A percentile compares a stretch with the other conserved stretches of the same genome.
These are phyloP conservation scores for Harpagoxenus sublaevis DNA, from an alignment of 2,888 invertebrate genomes.

Conservation along the genomic window DNA sequence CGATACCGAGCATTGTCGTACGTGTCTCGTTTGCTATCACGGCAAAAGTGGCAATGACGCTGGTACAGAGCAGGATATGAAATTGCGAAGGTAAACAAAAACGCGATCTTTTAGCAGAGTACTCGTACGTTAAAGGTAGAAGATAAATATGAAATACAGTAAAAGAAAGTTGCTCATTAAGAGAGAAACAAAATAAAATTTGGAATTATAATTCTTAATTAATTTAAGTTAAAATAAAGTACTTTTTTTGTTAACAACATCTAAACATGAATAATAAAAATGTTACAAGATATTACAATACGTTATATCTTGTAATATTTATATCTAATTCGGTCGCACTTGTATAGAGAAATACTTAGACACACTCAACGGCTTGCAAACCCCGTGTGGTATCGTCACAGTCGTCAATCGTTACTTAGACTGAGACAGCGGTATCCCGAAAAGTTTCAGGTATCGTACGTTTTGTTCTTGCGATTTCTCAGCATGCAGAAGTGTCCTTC, in stretches of 20 bases:
- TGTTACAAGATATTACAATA: background rate
- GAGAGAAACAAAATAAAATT: background rate
- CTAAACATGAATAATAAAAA: background rate
- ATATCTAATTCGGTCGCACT: slow-evolving; percentile 16
- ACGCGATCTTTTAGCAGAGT: slow-evolving; percentile 5
- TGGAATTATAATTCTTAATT: background rate
- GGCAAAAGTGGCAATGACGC: slow-evolving; percentile 72
- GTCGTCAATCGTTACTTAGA: slow-evolving; percentile 93
- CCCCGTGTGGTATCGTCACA: slow-evolving; percentile 93
- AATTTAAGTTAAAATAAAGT: background rate
- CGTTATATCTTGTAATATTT: background rate
- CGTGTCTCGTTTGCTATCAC: slow-evolving; percentile 82
- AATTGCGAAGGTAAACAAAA: slow-evolving; percentile 78
- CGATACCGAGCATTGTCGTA: slow-evolving; percentile 78
- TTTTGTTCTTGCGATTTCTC: background rate
- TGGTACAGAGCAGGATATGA: slow-evolving; percentile 75
- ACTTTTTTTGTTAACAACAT: background rate
- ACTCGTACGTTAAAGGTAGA: background rate
- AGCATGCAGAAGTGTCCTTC: background rate
- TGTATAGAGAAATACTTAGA: slow-evolving; percentile 88
- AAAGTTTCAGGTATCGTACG: slow-evolving; percentile 87
- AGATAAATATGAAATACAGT: background rate
- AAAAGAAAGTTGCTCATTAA: background rate
- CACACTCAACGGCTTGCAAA: slow-evolving; percentile 92
- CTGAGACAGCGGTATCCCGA: slow-evolving; percentile 91